Evolutionary conservation across 2,888 invertebrate genomes (phyloP).

Genomic region (Macropis europaea): DNA sequence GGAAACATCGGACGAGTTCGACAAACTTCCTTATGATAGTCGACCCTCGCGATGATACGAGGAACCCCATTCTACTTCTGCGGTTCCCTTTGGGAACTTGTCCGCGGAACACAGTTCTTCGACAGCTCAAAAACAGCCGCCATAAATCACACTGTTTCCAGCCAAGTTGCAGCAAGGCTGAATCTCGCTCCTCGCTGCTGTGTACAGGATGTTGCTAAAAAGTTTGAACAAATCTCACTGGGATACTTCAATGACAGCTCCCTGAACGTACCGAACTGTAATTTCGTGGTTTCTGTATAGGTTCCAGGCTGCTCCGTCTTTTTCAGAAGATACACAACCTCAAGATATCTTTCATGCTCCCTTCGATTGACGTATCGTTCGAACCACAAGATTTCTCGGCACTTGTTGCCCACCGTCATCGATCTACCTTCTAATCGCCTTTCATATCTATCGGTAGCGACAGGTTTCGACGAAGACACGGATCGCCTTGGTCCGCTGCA

Average conservation of each 20-base stretch:
- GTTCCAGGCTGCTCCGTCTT: conserved; percentile 12
- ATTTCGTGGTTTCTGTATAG: no score
- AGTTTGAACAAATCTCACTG: no score
- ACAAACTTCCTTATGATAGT: no score
- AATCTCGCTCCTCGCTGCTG: conserved; percentile 8
- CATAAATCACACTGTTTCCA: conserved; percentile 21
- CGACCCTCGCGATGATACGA: no score
- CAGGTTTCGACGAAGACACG: conserved; percentile 2
- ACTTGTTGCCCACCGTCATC: conserved; percentile 56
- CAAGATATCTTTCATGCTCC: not conserved
- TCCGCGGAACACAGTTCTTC: no score
- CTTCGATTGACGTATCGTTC: conserved; percentile 16
- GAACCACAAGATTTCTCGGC: conserved; percentile 33
- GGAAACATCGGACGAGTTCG: no score
- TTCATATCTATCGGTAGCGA: conserved; percentile 11
- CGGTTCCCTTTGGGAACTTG: no score
- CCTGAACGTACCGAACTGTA: no score
- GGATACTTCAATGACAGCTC: no score
- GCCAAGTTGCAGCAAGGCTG: conserved; percentile 3
- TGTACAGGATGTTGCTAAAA: no score
- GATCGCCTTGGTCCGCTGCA: conserved; percentile 9
- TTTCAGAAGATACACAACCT: conserved; percentile 2
- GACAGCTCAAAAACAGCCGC: conserved; percentile 3
- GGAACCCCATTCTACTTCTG: no score
- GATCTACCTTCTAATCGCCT: conserved; percentile 42